phyloP scores from a whole-genome alignment of 1,140 invertebrate species.

The Neuroterus valhalla region DNA sequence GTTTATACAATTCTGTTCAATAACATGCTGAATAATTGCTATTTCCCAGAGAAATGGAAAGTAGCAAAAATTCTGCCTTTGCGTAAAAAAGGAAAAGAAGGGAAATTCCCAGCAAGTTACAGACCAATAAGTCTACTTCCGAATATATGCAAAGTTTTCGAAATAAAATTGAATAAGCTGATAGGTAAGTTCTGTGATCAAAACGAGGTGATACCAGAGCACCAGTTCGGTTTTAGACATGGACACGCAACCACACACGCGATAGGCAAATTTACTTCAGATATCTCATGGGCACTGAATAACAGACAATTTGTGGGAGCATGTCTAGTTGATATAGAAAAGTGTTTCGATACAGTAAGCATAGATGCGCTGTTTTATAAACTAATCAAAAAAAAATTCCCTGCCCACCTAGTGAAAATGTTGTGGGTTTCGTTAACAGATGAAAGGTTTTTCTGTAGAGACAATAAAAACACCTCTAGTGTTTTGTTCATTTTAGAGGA shows the following conservation, averaged over 20 bases:
- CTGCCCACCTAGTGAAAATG: neutral
- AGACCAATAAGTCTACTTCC: no score
- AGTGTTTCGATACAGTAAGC: neutral
- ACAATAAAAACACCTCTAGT: neutral
- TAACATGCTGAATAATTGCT: no score
- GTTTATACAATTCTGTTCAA: no score
- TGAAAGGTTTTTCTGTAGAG: neutral
- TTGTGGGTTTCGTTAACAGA: neutral
- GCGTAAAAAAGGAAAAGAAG: no score
- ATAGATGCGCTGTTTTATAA: neutral
- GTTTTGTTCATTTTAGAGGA: neutral
- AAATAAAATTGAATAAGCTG: neutral
- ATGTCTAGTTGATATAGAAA: neutral
- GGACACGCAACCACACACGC: neutral
- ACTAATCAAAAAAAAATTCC: neutral
- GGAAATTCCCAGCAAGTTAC: no score
- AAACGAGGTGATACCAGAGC: neutral
- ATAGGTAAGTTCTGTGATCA: neutral
- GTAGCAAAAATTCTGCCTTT: no score
- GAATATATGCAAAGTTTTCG: neutral
- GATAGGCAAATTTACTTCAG: neutral
- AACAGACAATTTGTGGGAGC: neutral
- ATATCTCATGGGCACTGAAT: neutral
- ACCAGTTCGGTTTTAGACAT: neutral
- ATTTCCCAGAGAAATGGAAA: no score